phyloP scores from a whole-genome alignment of 23 tunicate genomes.

The Trididemnum nubilum region DNA sequence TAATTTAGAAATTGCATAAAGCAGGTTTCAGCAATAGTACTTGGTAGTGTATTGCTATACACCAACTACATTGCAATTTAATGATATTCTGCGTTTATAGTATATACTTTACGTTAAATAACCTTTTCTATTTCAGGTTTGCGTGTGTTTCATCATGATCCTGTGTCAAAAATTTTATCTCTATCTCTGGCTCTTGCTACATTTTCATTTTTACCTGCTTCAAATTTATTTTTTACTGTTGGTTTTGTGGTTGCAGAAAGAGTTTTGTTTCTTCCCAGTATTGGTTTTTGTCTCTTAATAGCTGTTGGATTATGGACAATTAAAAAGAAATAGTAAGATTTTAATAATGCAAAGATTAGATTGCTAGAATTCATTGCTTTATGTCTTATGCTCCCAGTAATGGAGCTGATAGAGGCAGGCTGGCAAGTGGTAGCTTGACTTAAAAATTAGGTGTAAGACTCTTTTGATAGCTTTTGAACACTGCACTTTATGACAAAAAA shows the following conservation, averaged over 20 bases:
- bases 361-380: not conserved
- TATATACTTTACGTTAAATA: too few relatives aligned
- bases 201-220: slow-evolving; percentile 92
- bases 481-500: too few relatives aligned
- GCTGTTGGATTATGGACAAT: slow-evolving; percentile 57
- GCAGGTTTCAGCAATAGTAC: too few relatives aligned
- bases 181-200: slow-evolving; percentile 50
- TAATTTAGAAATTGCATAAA: too few relatives aligned
- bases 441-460: too few relatives aligned
- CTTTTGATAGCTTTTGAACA: too few relatives aligned
- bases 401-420: too few relatives aligned
- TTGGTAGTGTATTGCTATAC: too few relatives aligned
- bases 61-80: too few relatives aligned
- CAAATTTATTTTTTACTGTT: slow-evolving; percentile 84
- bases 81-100: too few relatives aligned
- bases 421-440: too few relatives aligned
- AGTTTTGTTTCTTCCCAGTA: slow-evolving; percentile 76
- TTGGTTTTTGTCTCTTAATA: slow-evolving; percentile 79
- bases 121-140: slow-evolving; percentile 43
- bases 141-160: slow-evolving; percentile 16
- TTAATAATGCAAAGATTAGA: not conserved
- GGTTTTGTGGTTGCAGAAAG: slow-evolving; percentile 99
- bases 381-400: not conserved
- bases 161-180: slow-evolving; percentile 26
- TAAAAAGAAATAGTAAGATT: slow-evolving; percentile 25